Evolutionary conservation across 2,888 invertebrate genomes (phyloP).

Genomic region (Serrognathus titanus): DNA sequence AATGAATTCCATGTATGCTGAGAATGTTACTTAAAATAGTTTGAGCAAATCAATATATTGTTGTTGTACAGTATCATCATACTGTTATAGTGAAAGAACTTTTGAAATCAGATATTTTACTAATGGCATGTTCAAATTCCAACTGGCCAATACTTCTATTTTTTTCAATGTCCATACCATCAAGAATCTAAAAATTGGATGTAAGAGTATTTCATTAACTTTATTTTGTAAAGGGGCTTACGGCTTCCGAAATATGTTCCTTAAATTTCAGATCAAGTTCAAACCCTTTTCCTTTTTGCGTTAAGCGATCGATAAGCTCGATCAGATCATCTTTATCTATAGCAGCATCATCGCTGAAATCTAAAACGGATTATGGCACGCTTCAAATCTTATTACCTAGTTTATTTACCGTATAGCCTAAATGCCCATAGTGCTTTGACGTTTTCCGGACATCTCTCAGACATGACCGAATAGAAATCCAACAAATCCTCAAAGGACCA

Average conservation of each 20-base stretch:
- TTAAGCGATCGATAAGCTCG: slow-evolving; percentile 55
- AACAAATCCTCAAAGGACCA: slow-evolving; percentile 77
- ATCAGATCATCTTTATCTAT: slow-evolving; percentile 57
- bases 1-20: no score
- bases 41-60: no score
- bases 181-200: slow-evolving; percentile 53
- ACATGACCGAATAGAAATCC: slow-evolving; percentile 74
- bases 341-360: slow-evolving; percentile 62
- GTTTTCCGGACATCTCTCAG: slow-evolving; percentile 64
- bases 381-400: background rate
- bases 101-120: slow-evolving; percentile 61
- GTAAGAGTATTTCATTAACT: background rate
- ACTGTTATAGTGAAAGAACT: slow-evolving; percentile 59
- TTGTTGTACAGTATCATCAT: slow-evolving; percentile 31
- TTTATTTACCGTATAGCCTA: slow-evolving; percentile 63
- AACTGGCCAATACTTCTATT: slow-evolving; percentile 56
- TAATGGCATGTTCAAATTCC: slow-evolving; percentile 61
- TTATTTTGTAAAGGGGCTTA: slow-evolving; percentile 36
- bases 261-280: slow-evolving; percentile 45
- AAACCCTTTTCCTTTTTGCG: slow-evolving; percentile 45
- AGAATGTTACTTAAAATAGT: no score
- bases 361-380: slow-evolving; percentile 41
- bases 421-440: slow-evolving; percentile 78
- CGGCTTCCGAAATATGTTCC: slow-evolving; percentile 54
- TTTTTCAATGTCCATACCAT: slow-evolving; percentile 60